phyloP scores from a whole-genome alignment of 1,140 invertebrate species.

The Camponotus floridanus region DNA sequence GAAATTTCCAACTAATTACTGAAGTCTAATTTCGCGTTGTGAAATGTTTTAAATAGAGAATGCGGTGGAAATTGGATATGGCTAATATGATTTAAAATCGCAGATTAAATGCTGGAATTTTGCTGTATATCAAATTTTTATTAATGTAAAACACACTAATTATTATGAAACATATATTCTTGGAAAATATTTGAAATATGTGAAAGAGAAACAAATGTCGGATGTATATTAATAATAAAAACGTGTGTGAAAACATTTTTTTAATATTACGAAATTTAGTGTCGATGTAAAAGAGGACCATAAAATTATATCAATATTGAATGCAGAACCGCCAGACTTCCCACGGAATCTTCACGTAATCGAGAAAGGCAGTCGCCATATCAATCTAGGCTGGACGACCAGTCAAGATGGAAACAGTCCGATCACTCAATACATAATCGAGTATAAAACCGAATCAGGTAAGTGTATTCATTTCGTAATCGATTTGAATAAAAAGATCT shows the following conservation, averaged over 20 bases:
- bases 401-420: slow-evolving; percentile 95
- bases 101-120: slow-evolving; percentile 3
- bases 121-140: background rate
- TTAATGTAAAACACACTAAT: background rate
- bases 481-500: background rate
- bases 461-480: slow-evolving; percentile 72
- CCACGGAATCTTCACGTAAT: slow-evolving; percentile 94
- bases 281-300: background rate
- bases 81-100: background rate
- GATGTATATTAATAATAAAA: background rate
- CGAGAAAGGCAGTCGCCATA: slow-evolving; percentile 91
- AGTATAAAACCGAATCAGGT: slow-evolving; percentile 95
- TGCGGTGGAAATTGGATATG: background rate
- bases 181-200: background rate
- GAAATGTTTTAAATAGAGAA: slow-evolving; percentile 30
- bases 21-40: slow-evolving; percentile 21
- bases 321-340: slow-evolving; percentile 92
- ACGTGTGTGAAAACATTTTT: background rate
- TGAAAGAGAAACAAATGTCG: background rate
- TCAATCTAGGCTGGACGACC: slow-evolving; percentile 93
- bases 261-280: background rate
- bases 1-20: slow-evolving; percentile 49
- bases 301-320: slow-evolving; percentile 4
- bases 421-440: slow-evolving; percentile 94
- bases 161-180: background rate